These are phyloP conservation scores for Troilus luridus DNA, from an alignment of 2,888 invertebrate species.

Conservation along the genomic window DNA sequence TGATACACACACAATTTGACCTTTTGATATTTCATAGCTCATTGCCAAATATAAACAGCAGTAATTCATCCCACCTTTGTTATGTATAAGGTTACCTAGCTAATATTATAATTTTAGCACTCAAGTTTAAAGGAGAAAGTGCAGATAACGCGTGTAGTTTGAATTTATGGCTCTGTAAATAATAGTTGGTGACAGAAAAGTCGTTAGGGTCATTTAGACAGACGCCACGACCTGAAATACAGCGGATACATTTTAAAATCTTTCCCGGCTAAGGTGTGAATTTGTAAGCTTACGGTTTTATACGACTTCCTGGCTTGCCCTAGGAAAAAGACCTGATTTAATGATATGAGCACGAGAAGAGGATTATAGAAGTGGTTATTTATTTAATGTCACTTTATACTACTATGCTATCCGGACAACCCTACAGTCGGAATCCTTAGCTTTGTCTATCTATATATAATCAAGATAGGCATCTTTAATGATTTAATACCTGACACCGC, in stretches of 20 bases:
- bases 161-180: constrained; percentile 28
- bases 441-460: too few species aligned
- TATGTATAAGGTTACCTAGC: constrained; percentile 23
- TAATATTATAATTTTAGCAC: constrained; percentile 27
- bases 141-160: not conserved
- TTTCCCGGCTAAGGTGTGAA: not conserved
- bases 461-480: too few species aligned
- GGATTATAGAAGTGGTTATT: too few species aligned
- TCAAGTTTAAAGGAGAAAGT: constrained; percentile 3
- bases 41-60: constrained; percentile 4
- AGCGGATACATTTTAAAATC: not conserved
- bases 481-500: too few species aligned
- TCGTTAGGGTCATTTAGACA: not conserved
- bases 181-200: constrained; percentile 8
- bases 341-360: not conserved
- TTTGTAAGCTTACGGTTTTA: not conserved
- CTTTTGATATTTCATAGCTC: not conserved
- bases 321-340: not conserved
- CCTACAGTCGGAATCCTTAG: too few species aligned
- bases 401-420: too few species aligned
- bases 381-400: too few species aligned
- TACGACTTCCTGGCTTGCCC: not conserved
- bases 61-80: not conserved
- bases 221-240: not conserved
- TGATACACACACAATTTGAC: not conserved